Evolutionary conservation across 2,113 vertebrate species (phyloP), one percentile per base, ranked within the genome.

Genomic region (Syngnathoides biaculeatus): DNA sequence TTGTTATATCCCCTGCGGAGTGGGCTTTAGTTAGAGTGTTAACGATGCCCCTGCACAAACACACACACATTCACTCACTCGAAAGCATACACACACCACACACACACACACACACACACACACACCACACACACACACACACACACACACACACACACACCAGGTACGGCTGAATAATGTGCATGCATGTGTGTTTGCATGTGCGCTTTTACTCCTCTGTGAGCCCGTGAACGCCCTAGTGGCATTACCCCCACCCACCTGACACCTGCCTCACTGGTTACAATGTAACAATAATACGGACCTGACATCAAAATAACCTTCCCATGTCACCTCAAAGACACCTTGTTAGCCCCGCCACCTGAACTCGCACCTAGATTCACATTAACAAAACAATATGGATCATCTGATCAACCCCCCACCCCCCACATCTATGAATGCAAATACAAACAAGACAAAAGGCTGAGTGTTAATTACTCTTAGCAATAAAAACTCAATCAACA

Each of bases 311-410:
- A 84, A 86, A 83, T 82, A 87, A 88, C 69, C 74, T 71, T 75
- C 62, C 66, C 60, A 65, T 78, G 77, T 70, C 78, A 72, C 79
- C 75, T 79, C 83, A 74, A 68, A 69, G 69, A 74, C 82, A 81
- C 72, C 89, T 91, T 81, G 84, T 89, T 86, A 86, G 78, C 81
- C 74, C 79, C 30, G 73, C 79, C 89, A 88, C 82, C 89, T 89
- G 84, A 84, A 88, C 87, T 90, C 88, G 76, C 83, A 79, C 77
- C 75, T 71, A 3, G 20, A 35, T 65, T 74, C 76, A 56, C 64
- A 45, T 65, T 61, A 43, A 69, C 79, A 83, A 81, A 35, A 83
- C 81, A 87, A 78, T 75, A 61, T 65, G 53, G 75, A 61, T 72
- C 63, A 48, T 71, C 65, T 52, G 67, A 60, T 78, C 59, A 9